Base-by-base conservation (phyloP, 2,888 invertebrate genomes). In the Parapristionchus giblindavisi region DNA sequence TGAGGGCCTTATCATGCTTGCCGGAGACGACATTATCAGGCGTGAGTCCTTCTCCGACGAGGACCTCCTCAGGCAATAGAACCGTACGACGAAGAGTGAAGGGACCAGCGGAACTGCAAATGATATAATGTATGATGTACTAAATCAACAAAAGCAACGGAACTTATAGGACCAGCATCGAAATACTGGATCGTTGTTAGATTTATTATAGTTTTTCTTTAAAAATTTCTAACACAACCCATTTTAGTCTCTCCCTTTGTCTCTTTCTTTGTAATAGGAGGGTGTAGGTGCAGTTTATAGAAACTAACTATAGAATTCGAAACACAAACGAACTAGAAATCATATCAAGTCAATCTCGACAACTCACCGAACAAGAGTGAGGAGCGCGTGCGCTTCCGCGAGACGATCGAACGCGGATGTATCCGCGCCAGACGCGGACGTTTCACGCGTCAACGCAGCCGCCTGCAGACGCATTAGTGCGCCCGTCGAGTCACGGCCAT, bases 21-120 rank as follows among this genome's bases (percentile, higher is more conserved):
- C 82, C 81, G n/a, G 78, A 80, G 74, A 81, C 87, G 54, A 86
- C 76, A 52, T 70, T 77, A 60, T 87, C 85, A 1, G 79, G 77
- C 32, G 80, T 83, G 38, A 85, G 77, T 21, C 78, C 81, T 48
- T 87, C 82, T 11, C 84, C 48, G 8, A 77, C 58, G 72, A 86
- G 79, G 32, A 85, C 61, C 76, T 87, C 87, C 14, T 71, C 40
- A 1, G 87, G 87, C 6, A 87, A 78, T 17, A 87, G 78, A 3
- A 87, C 84, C 48, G 85, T 78, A 17, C 85, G 86, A 63, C 85
- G 82, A 8, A 82, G 77, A 29, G 85, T 76, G 38, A 87, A 77
- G 11, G 87, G 92, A 1, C 95, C 94, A 3, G 93, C 93, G 2
- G 94, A 92, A 78, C 93, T 92, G 88, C 96, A 96, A 32, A n/a